phyloP scores from a whole-genome alignment of 2,888 invertebrate genomes.

The Eristalis arbustorum region DNA sequence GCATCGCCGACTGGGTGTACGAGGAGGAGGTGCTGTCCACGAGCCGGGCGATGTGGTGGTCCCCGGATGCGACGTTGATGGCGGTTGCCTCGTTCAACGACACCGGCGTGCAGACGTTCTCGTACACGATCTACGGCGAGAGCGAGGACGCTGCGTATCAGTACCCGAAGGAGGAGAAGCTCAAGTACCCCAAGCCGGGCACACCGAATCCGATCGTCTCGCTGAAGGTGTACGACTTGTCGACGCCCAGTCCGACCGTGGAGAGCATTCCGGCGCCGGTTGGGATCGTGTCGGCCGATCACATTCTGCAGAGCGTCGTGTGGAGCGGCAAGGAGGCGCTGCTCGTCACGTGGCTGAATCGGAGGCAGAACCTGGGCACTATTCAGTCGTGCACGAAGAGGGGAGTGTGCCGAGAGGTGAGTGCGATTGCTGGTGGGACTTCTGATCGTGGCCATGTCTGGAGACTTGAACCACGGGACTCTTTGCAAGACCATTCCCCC shows the following conservation, averaged over 20 bases:
- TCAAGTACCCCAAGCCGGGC: constrained; percentile 91
- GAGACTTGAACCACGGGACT: no score
- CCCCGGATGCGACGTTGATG: constrained; percentile 85
- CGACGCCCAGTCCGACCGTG: constrained; percentile 75
- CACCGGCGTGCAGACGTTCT: constrained; percentile 84
- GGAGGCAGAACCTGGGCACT: constrained; percentile 86
- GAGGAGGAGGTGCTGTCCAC: constrained; percentile 91
- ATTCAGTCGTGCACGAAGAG: constrained; percentile 74
- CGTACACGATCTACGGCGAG: constrained; percentile 85
- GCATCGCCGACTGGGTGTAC: constrained; percentile 95
- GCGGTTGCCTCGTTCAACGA: constrained; percentile 89
- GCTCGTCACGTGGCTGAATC: constrained; percentile 90
- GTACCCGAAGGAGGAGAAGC: constrained; percentile 85
- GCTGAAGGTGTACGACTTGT: constrained; percentile 84
- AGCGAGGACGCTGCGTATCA: constrained; percentile 83
- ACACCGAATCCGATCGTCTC: constrained; percentile 87
- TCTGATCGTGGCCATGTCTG: not conserved
- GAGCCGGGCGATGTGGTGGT: constrained; percentile 90
- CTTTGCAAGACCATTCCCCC: no score
- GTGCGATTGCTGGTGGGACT: not conserved
- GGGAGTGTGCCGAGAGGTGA: constrained; percentile 74
- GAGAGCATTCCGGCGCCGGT: constrained; percentile 81
- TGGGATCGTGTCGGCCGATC: constrained; percentile 83
- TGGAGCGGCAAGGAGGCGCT: constrained; percentile 88
- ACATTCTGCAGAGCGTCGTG: constrained; percentile 85